Evolutionary conservation across 2,888 invertebrate species (phyloP).

Genomic region (Lissocephala sabroskyi): DNA sequence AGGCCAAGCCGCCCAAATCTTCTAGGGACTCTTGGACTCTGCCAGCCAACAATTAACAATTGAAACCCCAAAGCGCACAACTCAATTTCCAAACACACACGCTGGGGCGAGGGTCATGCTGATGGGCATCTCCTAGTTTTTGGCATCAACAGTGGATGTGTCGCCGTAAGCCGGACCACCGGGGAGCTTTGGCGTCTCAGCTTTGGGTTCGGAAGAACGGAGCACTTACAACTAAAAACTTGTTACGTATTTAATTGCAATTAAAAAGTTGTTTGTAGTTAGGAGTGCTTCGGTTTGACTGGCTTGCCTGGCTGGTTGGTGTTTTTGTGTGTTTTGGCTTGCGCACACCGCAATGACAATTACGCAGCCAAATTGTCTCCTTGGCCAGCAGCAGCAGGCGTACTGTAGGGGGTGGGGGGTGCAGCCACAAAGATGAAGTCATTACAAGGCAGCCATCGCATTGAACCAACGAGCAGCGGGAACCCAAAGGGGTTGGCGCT

Average conservation of each 20-base stretch:
- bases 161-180: too few relatives aligned
- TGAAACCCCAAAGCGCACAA: conserved; percentile 62
- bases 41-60: conserved; percentile 59
- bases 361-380: conserved; percentile 51
- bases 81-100: conserved; percentile 47
- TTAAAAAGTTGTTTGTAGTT: conserved; percentile 65
- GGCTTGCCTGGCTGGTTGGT: not conserved
- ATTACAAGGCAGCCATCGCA: conserved; percentile 37
- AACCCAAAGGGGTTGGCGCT: conserved; percentile 55
- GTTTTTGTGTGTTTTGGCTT: too few relatives aligned
- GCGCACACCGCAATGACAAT: conserved; percentile 39
- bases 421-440: conserved; percentile 58
- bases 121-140: too few relatives aligned
- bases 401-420: too few relatives aligned
- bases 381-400: conserved; percentile 14
- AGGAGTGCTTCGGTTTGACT: conserved; percentile 48
- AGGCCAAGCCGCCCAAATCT: too few relatives aligned
- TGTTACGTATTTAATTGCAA: conserved; percentile 65
- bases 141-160: too few relatives aligned
- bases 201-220: not conserved
- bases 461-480: conserved; percentile 16
- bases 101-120: too few relatives aligned
- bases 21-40: too few relatives aligned
- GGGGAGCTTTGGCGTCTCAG: too few relatives aligned
- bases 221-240: conserved; percentile 65